Evolutionary conservation across 2,113 vertebrate genomes (phyloP).

Genomic region (Macrotus californicus): DNA sequence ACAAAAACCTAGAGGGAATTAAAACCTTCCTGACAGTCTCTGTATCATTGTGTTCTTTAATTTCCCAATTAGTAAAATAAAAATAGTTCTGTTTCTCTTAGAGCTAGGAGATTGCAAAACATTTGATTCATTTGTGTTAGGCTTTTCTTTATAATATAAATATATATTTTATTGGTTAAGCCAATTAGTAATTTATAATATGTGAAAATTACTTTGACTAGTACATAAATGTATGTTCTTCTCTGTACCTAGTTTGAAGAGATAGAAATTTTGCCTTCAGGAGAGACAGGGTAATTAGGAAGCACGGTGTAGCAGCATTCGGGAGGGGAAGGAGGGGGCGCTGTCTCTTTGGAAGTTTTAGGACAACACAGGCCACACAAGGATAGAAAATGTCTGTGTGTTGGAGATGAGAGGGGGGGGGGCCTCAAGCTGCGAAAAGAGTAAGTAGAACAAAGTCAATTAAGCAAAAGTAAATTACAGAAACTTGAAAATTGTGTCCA

Average conservation of each 20-base stretch:
- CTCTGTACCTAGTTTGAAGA: background rate
- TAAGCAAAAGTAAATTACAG: background rate
- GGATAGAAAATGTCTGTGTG: background rate
- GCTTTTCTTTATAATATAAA: background rate
- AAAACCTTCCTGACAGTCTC: background rate
- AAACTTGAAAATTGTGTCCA: background rate
- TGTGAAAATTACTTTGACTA: background rate
- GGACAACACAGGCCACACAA: background rate
- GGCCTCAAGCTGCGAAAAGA: background rate
- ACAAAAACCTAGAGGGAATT: background rate
- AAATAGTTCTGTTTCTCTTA: background rate
- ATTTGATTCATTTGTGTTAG: background rate
- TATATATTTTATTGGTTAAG: background rate
- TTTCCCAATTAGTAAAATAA: background rate
- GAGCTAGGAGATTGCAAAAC: background rate
- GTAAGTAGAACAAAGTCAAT: background rate
- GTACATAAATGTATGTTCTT: background rate
- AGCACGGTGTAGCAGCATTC: background rate
- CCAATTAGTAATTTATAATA: background rate
- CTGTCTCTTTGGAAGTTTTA: background rate
- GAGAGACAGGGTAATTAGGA: background rate
- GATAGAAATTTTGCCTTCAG: background rate
- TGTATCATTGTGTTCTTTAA: background rate
- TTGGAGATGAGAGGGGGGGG: background rate
- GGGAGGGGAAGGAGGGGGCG: accelerated